Percentiles rank a stretch among this genome's conserved stretches.
These are phyloP conservation scores for Vanessa cardui DNA, from an alignment of 2,888 invertebrate genomes.

Conservation along the genomic window DNA sequence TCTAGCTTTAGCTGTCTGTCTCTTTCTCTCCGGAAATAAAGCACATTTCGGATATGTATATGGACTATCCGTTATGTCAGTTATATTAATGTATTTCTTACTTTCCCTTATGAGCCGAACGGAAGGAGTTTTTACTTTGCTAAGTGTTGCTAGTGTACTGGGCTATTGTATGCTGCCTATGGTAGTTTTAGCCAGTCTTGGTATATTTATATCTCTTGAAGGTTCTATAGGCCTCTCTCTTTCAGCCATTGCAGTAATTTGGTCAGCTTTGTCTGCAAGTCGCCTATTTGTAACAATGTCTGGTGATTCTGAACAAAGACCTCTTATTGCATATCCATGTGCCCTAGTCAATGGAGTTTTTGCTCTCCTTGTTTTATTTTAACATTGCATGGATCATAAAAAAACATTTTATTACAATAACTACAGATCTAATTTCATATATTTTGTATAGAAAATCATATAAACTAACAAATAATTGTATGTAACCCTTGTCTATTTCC, in stretches of 20 bases:
- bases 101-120: constrained; percentile 90
- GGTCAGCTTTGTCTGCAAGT: constrained; percentile 96
- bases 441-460: constrained; percentile 10
- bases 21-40: constrained; percentile 89
- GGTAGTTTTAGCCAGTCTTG: constrained; percentile 91
- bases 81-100: constrained; percentile 93
- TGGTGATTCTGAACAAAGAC: constrained; percentile 92
- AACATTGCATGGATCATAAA: constrained; percentile 38
- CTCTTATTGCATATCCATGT: constrained; percentile 95
- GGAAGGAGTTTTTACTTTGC: constrained; percentile 87
- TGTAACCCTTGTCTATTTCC: no score
- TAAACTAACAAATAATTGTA: not conserved
- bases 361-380: constrained; percentile 95
- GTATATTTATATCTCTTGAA: constrained; percentile 90
- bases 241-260: constrained; percentile 87
- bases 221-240: constrained; percentile 86
- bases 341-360: constrained; percentile 96
- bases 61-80: constrained; percentile 94
- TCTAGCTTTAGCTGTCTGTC: constrained; percentile 85
- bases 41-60: constrained; percentile 97
- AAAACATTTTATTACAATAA: not conserved
- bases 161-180: constrained; percentile 97
- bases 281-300: constrained; percentile 96
- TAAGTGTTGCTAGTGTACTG: constrained; percentile 92
- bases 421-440: not conserved